Conservation (phyloP, 2,113 vertebrate genomes). For the Mirounga angustirostris region DNA sequence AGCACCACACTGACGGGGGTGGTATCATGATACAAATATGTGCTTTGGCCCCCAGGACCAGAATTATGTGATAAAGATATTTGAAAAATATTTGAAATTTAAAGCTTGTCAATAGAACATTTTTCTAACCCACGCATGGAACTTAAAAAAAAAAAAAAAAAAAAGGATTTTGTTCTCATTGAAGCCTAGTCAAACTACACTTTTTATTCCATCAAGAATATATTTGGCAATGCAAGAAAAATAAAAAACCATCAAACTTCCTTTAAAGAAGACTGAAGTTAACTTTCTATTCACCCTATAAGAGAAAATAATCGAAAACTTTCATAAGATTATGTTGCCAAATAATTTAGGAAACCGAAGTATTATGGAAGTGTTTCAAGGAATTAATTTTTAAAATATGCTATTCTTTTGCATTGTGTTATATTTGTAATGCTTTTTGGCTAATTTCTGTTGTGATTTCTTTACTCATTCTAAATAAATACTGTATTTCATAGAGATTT, state of each 20-base stretch:
- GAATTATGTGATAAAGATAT: background rate
- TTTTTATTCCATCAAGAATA: background rate
- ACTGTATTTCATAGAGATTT: background rate
- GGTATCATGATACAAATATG: background rate
- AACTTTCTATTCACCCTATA: background rate
- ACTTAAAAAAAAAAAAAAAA: background rate
- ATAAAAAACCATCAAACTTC: background rate
- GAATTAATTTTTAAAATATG: background rate
- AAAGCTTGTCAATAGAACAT: background rate
- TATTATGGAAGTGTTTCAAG: background rate
- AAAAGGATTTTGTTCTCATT: background rate
- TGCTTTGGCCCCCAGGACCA: background rate
- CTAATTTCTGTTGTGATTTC: background rate
- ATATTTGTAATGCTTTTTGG: background rate
- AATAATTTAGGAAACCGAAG: constrained; percentile 2
- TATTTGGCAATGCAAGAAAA: background rate
- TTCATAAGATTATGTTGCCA: background rate
- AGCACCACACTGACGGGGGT: background rate
- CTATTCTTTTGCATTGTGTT: background rate
- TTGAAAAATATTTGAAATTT: background rate
- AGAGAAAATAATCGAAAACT: background rate
- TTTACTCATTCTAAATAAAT: background rate
- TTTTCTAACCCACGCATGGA: background rate
- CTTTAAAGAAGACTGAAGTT: background rate
- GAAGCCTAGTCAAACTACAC: background rate